Evolutionary conservation across 2,113 vertebrate species (phyloP).

Genomic region (Psettodes erumei): DNA sequence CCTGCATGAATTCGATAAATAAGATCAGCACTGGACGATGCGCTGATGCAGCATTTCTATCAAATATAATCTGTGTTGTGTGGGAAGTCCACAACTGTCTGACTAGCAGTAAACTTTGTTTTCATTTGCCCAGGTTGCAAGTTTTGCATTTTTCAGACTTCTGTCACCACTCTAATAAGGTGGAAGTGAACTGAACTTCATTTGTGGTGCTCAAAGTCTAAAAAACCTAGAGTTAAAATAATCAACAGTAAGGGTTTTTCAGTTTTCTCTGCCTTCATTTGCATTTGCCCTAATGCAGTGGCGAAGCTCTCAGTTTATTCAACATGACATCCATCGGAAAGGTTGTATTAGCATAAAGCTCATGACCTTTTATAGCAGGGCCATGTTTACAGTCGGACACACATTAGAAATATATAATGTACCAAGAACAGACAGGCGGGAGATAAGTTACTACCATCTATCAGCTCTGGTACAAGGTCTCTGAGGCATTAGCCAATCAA

Average conservation of each 20-base stretch:
- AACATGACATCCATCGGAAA: constrained; percentile 29
- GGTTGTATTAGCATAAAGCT: constrained; percentile 54
- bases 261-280: background rate
- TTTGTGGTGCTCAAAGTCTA: background rate
- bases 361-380: constrained; percentile 27
- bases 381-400: background rate
- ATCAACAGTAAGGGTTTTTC: background rate
- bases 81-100: too few relatives aligned
- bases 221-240: background rate
- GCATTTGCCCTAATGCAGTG: background rate
- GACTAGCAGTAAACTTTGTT: background rate
- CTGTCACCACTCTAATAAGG: background rate
- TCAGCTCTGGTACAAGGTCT: background rate
- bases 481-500: background rate
- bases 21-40: constrained; percentile 14
- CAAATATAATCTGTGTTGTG: too few relatives aligned
- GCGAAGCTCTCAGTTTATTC: constrained; percentile 7
- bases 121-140: background rate
- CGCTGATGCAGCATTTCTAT: constrained; percentile 17
- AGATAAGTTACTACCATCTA: too few relatives aligned
- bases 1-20: constrained; percentile 12
- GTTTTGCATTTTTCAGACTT: background rate
- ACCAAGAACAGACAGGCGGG: background rate
- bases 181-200: background rate
- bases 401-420: background rate